These are phyloP conservation scores for Dorcus parallelipipedus DNA, from an alignment of 2,888 invertebrate species.

Conservation along the genomic window DNA sequence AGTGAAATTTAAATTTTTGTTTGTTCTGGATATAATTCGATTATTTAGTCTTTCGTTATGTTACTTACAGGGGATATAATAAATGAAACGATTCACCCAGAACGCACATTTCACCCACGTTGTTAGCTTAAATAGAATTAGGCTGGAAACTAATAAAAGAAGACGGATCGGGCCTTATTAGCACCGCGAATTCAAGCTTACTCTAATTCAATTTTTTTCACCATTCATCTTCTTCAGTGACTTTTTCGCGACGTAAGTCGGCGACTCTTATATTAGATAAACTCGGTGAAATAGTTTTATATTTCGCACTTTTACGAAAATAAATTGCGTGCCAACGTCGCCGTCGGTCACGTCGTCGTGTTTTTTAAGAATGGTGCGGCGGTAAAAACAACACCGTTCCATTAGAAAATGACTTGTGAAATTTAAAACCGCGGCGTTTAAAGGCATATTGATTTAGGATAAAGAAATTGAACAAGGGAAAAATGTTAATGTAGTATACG, in stretches of 20 bases:
- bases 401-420: conserved; percentile 30
- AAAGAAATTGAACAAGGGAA: conserved; percentile 10
- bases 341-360: neutral
- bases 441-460: conserved; percentile 31
- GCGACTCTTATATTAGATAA: neutral
- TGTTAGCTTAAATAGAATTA: conserved; percentile 9
- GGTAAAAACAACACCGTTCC: conserved; percentile 25
- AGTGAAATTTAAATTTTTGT: too few species aligned
- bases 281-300: neutral
- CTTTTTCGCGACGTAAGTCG: conserved; percentile 13
- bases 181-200: conserved; percentile 38
- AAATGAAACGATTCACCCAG: too few species aligned
- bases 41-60: too few species aligned
- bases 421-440: conserved; percentile 31
- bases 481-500: conserved; percentile 9
- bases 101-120: neutral
- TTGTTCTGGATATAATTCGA: too few species aligned
- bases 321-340: neutral
- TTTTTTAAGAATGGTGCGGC: neutral
- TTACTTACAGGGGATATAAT: too few species aligned
- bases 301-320: neutral
- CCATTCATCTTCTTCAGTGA: conserved; percentile 42
- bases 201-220: conserved; percentile 36
- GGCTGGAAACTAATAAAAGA: conserved; percentile 39
- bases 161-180: conserved; percentile 45